Percentiles rank a stretch among this genome's conserved stretches.
Evolutionary conservation across 2,888 invertebrate genomes (phyloP).

Genomic region (Spodoptera littoralis): DNA sequence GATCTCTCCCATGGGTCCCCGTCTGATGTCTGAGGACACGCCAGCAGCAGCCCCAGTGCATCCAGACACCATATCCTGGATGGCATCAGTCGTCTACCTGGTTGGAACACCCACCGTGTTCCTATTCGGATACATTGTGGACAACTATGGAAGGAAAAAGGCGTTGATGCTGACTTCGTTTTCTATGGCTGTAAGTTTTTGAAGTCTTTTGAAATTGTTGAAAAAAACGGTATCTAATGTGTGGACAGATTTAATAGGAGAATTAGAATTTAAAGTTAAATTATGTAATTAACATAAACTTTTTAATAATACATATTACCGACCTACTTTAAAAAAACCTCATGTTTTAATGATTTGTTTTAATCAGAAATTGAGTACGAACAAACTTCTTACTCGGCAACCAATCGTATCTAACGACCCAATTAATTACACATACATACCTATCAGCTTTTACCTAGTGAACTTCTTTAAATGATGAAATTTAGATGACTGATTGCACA

Average conservation of each 20-base stretch:
- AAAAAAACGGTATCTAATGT: no score
- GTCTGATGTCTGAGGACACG: constrained; percentile 81
- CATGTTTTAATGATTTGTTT: no score
- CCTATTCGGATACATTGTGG: constrained; percentile 86
- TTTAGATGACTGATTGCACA: not conserved
- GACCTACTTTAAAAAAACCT: no score
- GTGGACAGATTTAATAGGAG: no score
- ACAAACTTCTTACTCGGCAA: no score
- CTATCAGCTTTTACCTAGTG: not conserved
- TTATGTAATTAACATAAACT: no score
- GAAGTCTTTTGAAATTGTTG: not conserved
- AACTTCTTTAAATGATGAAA: no score
- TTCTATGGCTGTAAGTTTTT: constrained; percentile 77
- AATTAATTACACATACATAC: no score
- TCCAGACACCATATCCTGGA: constrained; percentile 86
- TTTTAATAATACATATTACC: no score
- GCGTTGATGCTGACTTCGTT: constrained; percentile 82
- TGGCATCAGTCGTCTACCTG: constrained; percentile 88
- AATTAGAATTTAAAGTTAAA: no score
- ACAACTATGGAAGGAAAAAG: constrained; percentile 86
- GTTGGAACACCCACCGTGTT: constrained; percentile 88
- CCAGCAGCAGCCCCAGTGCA: constrained; percentile 81
- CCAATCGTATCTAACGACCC: no score
- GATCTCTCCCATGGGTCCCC: constrained; percentile 88
- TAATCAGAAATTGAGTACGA: no score